Percentiles rank a stretch among this genome's conserved stretches.
phyloP scores from a whole-genome alignment of 2,113 vertebrate species.

The Chaenogobius annularis region DNA sequence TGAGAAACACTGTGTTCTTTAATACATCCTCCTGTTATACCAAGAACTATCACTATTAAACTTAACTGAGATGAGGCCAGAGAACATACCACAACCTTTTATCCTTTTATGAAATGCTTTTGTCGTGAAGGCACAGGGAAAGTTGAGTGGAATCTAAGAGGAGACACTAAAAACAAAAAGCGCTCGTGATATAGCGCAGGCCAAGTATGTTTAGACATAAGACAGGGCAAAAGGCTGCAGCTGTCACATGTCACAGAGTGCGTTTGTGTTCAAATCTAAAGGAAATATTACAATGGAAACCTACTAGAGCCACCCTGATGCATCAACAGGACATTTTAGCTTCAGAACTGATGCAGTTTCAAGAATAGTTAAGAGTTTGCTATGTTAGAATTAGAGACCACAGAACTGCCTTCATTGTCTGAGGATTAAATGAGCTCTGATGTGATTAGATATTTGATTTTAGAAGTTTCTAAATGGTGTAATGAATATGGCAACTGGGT shows the following conservation, averaged over 20 bases:
- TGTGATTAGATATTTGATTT: too few species aligned
- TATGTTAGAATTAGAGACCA: too few species aligned
- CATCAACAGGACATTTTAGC: not conserved
- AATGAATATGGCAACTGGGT: too few species aligned
- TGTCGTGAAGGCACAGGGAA: conserved; percentile 5
- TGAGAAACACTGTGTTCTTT: conserved; percentile 21
- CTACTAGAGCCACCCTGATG: not conserved
- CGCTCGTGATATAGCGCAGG: conserved; percentile 13
- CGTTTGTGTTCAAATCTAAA: not conserved
- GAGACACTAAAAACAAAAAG: not conserved
- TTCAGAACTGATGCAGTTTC: not conserved
- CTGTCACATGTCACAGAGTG: conserved; percentile 14
- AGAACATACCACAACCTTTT: not conserved
- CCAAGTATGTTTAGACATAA: not conserved
- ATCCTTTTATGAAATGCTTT: conserved; percentile 11
- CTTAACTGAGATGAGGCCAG: conserved; percentile 15
- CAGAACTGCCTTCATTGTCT: too few species aligned
- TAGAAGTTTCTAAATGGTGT: not conserved
- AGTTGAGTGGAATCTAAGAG: conserved; percentile 6
- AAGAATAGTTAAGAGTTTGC: too few species aligned
- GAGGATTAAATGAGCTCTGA: too few species aligned
- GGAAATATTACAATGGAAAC: not conserved
- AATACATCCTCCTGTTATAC: conserved; percentile 41
- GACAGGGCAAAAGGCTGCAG: conserved; percentile 20
- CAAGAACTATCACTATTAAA: conserved; percentile 14